Percentiles rank a stretch among this genome's conserved stretches.
These are phyloP conservation scores for Eledona agricola DNA, from an alignment of 2,888 invertebrate species.

Conservation along the genomic window DNA sequence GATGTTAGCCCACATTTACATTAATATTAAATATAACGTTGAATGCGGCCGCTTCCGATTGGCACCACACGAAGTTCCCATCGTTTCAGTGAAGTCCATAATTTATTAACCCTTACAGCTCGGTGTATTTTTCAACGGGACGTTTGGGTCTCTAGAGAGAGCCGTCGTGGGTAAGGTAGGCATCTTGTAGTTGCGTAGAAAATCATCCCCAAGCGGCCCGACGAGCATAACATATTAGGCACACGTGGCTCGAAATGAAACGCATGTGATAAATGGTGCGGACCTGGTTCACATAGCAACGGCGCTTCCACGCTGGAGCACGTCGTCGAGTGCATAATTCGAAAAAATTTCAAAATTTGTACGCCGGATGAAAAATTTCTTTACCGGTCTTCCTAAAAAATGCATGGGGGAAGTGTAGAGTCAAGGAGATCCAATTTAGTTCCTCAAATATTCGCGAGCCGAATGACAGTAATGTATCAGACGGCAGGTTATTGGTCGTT, in stretches of 20 bases:
- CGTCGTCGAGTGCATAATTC: constrained; percentile 27
- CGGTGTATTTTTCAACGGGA: constrained; percentile 35
- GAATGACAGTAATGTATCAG: constrained; percentile 23
- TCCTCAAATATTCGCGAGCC: constrained; percentile 43
- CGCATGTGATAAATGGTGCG: constrained; percentile 52
- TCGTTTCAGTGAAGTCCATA: too few species aligned
- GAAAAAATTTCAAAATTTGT: constrained; percentile 39
- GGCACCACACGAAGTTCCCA: too few species aligned
- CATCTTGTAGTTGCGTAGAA: constrained; percentile 45
- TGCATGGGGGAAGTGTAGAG: constrained; percentile 45
- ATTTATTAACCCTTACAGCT: constrained; percentile 31
- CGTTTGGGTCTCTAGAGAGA: constrained; percentile 29
- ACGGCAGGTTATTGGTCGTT: constrained; percentile 12
- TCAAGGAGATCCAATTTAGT: constrained; percentile 46
- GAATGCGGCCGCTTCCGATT: too few species aligned
- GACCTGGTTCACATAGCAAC: constrained; percentile 56
- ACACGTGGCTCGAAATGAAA: constrained; percentile 55
- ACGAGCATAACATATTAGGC: constrained; percentile 53
- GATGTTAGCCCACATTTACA: too few species aligned
- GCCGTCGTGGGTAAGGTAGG: constrained; percentile 38
- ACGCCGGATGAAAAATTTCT: constrained; percentile 49
- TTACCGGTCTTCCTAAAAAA: constrained; percentile 48
- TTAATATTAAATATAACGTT: too few species aligned
- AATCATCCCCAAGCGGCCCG: constrained; percentile 44
- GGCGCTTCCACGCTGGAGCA: constrained; percentile 32